A percentile compares a stretch with the other conserved stretches of the same genome.
Evolutionary conservation across 2,888 invertebrate genomes (phyloP).

Genomic region (Eueremaeus valkanovi): DNA sequence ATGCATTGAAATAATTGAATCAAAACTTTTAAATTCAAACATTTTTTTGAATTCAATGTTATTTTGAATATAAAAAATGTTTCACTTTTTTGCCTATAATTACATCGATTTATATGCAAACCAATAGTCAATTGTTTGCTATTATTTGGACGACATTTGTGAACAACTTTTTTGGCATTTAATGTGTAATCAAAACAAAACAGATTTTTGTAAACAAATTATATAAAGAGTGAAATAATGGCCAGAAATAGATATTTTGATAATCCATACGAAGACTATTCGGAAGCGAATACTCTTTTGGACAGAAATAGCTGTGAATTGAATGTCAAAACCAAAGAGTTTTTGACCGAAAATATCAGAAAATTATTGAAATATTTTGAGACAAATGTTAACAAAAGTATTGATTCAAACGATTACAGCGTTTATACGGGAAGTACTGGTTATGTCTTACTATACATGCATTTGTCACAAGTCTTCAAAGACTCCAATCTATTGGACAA

Average conservation of each 20-base stretch:
- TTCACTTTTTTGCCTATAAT: too few species aligned
- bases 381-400: constrained; percentile 20
- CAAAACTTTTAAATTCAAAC: background rate
- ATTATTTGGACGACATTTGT: background rate
- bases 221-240: background rate
- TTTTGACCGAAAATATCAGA: constrained; percentile 14
- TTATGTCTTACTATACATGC: constrained; percentile 63
- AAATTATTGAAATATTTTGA: constrained; percentile 35
- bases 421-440: constrained; percentile 74
- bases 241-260: constrained; percentile 29
- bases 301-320: background rate
- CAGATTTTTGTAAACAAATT: background rate
- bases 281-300: background rate
- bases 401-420: constrained; percentile 58
- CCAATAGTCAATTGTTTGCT: too few species aligned
- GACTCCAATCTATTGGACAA: background rate
- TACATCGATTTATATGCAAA: too few species aligned
- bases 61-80: too few species aligned
- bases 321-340: constrained; percentile 3
- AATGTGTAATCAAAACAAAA: background rate
- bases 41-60: background rate
- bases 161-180: background rate
- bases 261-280: constrained; percentile 37
- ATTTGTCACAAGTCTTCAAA: constrained; percentile 49
- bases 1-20: background rate